A percentile compares a stretch with the other conserved stretches of the same genome.
Conservation (phyloP, 2,113 vertebrate species). For the Bostrychus sinensis region DNA sequence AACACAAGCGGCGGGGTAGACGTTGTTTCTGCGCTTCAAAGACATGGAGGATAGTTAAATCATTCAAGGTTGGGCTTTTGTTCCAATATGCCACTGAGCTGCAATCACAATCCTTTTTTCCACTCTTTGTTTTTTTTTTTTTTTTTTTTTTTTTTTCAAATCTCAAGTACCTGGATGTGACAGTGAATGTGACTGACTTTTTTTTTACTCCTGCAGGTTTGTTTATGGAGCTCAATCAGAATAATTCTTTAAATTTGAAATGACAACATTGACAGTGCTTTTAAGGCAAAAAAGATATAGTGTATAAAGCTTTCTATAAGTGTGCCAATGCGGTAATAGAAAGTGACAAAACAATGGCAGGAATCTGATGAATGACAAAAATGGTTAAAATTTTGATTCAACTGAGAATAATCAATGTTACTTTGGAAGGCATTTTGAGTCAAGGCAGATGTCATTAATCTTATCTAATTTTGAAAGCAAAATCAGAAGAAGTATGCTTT, state of each 20-base stretch:
- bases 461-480: slow-evolving; percentile 72
- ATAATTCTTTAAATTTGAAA: slow-evolving; percentile 81
- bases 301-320: slow-evolving; percentile 16
- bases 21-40: slow-evolving; percentile 67
- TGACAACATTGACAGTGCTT: slow-evolving; percentile 74
- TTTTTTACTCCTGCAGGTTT: slow-evolving; percentile 61
- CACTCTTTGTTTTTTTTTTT: slow-evolving; percentile 74
- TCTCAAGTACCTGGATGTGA: slow-evolving; percentile 79
- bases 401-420: slow-evolving; percentile 65
- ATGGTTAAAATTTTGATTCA: slow-evolving; percentile 66
- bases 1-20: slow-evolving; percentile 63
- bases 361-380: slow-evolving; percentile 30
- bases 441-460: slow-evolving; percentile 73
- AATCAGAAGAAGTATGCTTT: slow-evolving; percentile 69
- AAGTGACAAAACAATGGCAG: slow-evolving; percentile 32
- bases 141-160: slow-evolving; percentile 75
- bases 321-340: slow-evolving; percentile 16
- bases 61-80: slow-evolving; percentile 77
- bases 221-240: slow-evolving; percentile 83
- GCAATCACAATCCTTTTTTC: slow-evolving; percentile 82
- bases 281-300: slow-evolving; percentile 61
- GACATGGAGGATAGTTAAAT: slow-evolving; percentile 68
- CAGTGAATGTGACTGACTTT: slow-evolving; percentile 77
- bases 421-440: slow-evolving; percentile 66
- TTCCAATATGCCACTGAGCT: slow-evolving; percentile 73